Conservation (phyloP, 1,140 invertebrate genomes). For the Magallana angulata region DNA sequence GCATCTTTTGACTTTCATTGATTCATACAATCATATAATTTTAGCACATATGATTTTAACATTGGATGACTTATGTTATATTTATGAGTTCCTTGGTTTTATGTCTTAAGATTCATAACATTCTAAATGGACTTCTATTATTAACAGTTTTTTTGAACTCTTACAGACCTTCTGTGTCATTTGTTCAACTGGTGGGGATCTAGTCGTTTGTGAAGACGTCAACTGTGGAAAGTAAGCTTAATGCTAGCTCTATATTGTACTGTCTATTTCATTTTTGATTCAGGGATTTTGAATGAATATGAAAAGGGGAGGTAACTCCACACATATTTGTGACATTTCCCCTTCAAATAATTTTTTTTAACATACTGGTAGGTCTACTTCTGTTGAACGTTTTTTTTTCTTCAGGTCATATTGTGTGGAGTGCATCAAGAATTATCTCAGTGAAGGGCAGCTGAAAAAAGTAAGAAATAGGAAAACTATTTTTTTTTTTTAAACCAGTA, state of each 20-base stretch:
- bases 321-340: no score
- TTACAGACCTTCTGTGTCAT: constrained; percentile 15
- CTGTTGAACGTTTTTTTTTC: not conserved
- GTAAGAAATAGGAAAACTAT: not conserved
- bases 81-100: no score
- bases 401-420: constrained; percentile 20
- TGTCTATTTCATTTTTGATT: not conserved
- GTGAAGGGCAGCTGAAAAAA: constrained; percentile 21
- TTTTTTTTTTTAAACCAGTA: no score
- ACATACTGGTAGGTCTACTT: no score
- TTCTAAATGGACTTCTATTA: no score
- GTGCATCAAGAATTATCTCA: constrained; percentile 13
- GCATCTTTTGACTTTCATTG: no score
- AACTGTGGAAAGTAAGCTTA: constrained; percentile 20
- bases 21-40: no score
- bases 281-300: not conserved
- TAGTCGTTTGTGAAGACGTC: constrained; percentile 6
- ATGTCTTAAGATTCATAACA: no score
- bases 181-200: constrained; percentile 25
- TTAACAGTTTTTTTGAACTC: no score
- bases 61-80: no score
- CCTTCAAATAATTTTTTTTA: no score
- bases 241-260: not conserved
- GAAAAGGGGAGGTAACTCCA: not conserved
- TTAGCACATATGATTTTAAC: no score